Percentiles rank a stretch among this genome's conserved stretches.
Evolutionary conservation across 1,140 invertebrate species (phyloP).

Genomic region (Holotrichia oblita): DNA sequence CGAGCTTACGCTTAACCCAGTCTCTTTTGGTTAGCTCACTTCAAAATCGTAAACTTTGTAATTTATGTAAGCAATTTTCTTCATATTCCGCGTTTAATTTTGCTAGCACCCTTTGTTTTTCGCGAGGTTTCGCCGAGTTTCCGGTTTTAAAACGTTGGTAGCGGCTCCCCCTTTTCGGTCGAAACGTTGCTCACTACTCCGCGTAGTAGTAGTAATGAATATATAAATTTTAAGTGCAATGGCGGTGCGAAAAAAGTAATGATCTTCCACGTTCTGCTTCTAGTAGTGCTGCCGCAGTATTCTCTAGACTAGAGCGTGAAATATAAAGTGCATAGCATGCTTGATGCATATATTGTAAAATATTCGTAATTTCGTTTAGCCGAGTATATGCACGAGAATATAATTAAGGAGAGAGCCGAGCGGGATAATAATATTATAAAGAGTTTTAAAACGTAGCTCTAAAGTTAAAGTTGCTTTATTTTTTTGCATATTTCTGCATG

Average conservation of each 20-base stretch:
- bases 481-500: too few species aligned
- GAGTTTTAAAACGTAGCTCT: too few species aligned
- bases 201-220: neutral
- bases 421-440: too few species aligned
- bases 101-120: neutral
- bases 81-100: neutral
- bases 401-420: too few species aligned
- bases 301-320: neutral
- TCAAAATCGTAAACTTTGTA: slow-evolving; percentile 3
- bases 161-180: neutral
- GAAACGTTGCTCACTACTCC: neutral
- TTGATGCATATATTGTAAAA: neutral
- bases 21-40: too few species aligned
- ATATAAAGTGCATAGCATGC: neutral
- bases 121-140: neutral
- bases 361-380: too few species aligned
- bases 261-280: neutral
- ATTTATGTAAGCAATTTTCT: slow-evolving; percentile 4
- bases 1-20: too few species aligned
- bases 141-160: neutral
- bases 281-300: neutral
- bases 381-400: too few species aligned
- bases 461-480: too few species aligned
- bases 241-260: neutral
- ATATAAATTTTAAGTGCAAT: neutral